Base-by-base conservation (phyloP, 2,888 invertebrate genomes). In the Epinotia ramella region DNA sequence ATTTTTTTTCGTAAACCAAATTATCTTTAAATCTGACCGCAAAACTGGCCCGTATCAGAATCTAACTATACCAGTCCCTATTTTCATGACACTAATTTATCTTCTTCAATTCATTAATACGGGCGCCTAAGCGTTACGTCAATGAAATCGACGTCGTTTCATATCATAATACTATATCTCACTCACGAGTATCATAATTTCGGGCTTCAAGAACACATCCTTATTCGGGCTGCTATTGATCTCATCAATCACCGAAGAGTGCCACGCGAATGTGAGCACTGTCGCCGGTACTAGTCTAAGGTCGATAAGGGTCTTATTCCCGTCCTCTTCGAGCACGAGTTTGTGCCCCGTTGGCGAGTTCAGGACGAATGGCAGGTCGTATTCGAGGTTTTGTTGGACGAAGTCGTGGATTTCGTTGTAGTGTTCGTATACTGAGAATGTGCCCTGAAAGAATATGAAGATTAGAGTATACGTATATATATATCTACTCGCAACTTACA, bases 351-450 rank as follows among this genome's bases (percentile, higher is more conserved):
- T 96, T 0, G 97, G 96, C 0, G 96, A 95, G 73, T 95, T 95
- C n/a, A 98, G 92, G 6, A 94, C 84, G 89, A 98, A 98, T 0
- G 97, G 96, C 73, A 96, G 91, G 16, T 96, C 95, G 82, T 96
- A 95, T 79, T 96, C 95, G 49, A 99, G 89, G 86, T 97, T 96
- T 79, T 98, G 97, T 84, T 95, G 95, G 0, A 98, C 96, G 88
- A 98, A 98, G 77, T 97, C 96, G 79, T 96, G 93, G n/a, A 98
- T 95, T 78, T 96, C 96, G 0, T 91, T 88, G 80, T 97, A 95
- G 79, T 96, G 97, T 86, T 98, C 98, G 86, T 96, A 96, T 0
- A 98, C 97, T 67, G 96, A 96, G 89, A 99, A 99, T 3, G 98
- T 98, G 11, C 98, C 98, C 96, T 98, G 94, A 16, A 95, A 92